Evolutionary conservation across 2,113 vertebrate species (phyloP).

Genomic region (Saccopteryx bilineata): DNA sequence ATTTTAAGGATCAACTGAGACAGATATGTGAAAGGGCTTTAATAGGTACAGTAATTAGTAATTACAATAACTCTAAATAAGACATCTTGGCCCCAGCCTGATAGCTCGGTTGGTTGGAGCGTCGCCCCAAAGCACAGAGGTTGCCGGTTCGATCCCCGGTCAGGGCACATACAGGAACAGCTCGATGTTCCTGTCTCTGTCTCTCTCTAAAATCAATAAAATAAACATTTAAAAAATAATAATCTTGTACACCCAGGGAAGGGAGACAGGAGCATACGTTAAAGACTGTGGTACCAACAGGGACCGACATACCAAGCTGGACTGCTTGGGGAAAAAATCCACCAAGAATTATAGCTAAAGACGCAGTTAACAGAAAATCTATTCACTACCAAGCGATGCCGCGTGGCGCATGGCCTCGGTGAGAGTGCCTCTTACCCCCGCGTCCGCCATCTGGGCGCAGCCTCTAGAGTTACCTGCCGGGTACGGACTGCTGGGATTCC

Average conservation of each 20-base stretch:
- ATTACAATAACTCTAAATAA: neutral
- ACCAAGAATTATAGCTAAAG: neutral
- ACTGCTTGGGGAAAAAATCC: neutral
- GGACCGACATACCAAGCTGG: neutral
- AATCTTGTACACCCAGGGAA: neutral
- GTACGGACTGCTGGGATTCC: constrained; percentile 96
- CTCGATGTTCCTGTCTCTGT: no score
- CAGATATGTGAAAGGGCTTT: rapidly evolving
- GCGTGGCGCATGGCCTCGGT: neutral
- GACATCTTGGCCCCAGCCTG: neutral
- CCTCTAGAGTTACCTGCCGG: constrained; percentile 88
- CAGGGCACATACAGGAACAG: no score
- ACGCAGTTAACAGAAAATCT: neutral
- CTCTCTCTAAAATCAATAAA: no score
- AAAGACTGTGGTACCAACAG: neutral
- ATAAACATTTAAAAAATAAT: no score
- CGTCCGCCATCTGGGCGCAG: rapidly evolving
- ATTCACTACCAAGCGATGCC: neutral
- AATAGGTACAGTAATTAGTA: neutral
- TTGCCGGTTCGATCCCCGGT: no score
- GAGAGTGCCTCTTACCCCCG: rapidly evolving
- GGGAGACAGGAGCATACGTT: no score
- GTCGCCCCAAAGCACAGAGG: no score
- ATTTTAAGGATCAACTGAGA: neutral
- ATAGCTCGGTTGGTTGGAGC: no score